Base-by-base conservation (phyloP, 2,113 vertebrate species). In the Rhegmatorhina hoffmannsi region DNA sequence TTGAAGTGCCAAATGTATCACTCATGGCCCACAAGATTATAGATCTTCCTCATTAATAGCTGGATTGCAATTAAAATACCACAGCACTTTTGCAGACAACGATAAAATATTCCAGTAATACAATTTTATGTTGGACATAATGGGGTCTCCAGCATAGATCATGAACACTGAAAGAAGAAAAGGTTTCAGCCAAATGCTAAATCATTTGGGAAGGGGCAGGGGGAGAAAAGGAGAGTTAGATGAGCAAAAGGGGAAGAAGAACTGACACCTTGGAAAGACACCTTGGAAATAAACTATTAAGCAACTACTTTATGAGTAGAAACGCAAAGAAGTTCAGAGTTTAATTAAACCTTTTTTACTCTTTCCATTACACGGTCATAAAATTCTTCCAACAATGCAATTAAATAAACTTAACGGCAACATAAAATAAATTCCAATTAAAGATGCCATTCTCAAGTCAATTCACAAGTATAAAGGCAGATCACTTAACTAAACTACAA, bases 21-120 rank as follows among this genome's bases (percentile, higher is more conserved):
- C 62, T 80, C 50, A 75, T n/a, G 19, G 43, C 80, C 80, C 31
- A 50, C 20, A 36, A 66, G 59, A 84, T 55, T 70, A 84, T 75
- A 84, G 77, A 92, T 75, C 73, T 92, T 81, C 47, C 76, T 84
- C 84, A 87, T 87, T 81, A 96, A 92, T 6, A 85, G 50, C 34
- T 43, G 75, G 67, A 81, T 26, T 66, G 79, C 78, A 95, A 86
- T 84, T 95, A 94, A 97, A 94, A 60, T 82, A 85, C 62, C 84
- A 74, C 49, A 64, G 74, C 78, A 50, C 70, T 80, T 80, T 53
- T 74, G 75, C 89, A 85, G 91, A 60, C n/a, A 86, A 68, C 68
- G 67, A 67, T 91, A 96, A 96, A 95, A 92, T 53, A 82, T 8
- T 28, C 59, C 53, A 75, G 64, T 63, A 91, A 87, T 60, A 67